Evolutionary conservation across 2,797 vertebrate species (phyloP).

Genomic region (Myotis myotis): DNA sequence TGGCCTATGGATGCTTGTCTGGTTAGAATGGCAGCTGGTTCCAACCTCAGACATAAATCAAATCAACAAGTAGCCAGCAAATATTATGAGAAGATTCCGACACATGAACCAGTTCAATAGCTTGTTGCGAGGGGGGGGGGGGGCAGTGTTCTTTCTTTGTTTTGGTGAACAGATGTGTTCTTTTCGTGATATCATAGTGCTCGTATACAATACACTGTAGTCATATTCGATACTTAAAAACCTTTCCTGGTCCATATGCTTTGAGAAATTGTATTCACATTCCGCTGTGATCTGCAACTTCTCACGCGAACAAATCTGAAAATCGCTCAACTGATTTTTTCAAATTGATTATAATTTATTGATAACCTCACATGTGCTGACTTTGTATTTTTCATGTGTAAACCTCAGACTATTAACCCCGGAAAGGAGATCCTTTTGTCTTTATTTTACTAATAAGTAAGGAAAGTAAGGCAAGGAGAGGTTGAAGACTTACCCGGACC

Average conservation of each 20-base stretch:
- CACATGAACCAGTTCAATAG: background rate
- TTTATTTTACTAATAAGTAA: background rate
- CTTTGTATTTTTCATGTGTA: background rate
- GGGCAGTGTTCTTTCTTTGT: background rate
- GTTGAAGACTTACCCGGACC: background rate
- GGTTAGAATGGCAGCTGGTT: background rate
- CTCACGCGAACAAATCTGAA: background rate
- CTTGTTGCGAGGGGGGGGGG: background rate
- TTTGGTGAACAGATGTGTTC: background rate
- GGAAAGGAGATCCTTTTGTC: background rate
- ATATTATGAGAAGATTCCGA: background rate
- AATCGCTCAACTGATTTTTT: background rate
- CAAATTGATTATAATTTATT: constrained; percentile 3
- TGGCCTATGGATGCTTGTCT: background rate
- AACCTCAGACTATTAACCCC: background rate
- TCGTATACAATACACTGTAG: background rate
- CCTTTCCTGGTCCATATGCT: background rate
- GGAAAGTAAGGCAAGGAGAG: background rate
- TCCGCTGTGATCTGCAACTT: background rate
- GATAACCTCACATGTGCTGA: background rate
- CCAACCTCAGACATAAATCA: background rate
- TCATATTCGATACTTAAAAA: background rate
- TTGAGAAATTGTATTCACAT: constrained; percentile 5
- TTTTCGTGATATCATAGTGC: constrained; percentile 13
- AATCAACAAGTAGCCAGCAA: background rate